phyloP scores from a whole-genome alignment of 2,113 vertebrate species.

The Gulo gulo region DNA sequence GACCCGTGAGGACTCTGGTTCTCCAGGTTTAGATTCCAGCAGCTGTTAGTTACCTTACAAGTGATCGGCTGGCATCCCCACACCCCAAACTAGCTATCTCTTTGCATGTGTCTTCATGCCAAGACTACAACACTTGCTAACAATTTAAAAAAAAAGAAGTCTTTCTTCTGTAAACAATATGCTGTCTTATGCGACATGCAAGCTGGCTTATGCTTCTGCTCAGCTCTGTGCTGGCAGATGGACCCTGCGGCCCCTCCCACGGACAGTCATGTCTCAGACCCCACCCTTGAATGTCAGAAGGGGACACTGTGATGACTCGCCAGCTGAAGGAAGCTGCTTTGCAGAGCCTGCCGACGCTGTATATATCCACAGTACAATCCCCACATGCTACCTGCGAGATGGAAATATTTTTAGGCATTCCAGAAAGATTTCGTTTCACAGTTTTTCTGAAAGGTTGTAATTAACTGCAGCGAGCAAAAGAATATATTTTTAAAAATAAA shows the following conservation, averaged over 20 bases:
- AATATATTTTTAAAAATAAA: conserved; percentile 59
- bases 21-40: background rate
- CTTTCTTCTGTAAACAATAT: background rate
- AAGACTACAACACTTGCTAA: background rate
- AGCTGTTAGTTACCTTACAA: background rate
- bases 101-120: background rate
- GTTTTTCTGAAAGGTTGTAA: conserved; percentile 75
- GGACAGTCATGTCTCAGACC: background rate
- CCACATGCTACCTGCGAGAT: conserved; percentile 56
- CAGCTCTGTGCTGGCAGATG: background rate
- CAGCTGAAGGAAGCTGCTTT: background rate
- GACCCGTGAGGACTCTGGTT: background rate
- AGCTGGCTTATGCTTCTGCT: background rate
- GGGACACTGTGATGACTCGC: background rate
- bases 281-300: background rate
- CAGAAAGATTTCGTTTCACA: conserved; percentile 68
- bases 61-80: background rate
- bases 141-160: background rate
- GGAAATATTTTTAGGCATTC: conserved; percentile 70
- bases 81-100: background rate
- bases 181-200: background rate
- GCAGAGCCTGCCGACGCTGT: background rate
- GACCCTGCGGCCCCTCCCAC: background rate
- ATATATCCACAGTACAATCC: background rate
- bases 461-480: conserved; percentile 64